These are phyloP conservation scores for Drosophila ananassae DNA, from an alignment of 1,140 invertebrate species.

Conservation along the genomic window DNA sequence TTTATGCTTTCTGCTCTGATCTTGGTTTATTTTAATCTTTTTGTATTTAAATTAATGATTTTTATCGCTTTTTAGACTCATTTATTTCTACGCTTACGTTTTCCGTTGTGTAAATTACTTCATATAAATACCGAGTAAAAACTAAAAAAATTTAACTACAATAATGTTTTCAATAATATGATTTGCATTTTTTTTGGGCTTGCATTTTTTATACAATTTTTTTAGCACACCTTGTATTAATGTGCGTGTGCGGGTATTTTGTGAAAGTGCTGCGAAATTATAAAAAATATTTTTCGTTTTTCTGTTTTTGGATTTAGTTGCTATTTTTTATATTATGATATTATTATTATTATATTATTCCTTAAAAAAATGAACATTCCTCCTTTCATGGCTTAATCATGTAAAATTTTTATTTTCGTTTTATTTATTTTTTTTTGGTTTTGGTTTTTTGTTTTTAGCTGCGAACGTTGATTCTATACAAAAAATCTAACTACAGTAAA, in stretches of 20 bases:
- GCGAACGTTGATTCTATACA: constrained; percentile 72
- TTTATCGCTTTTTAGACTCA: constrained; percentile 47
- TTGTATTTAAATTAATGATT: constrained; percentile 54
- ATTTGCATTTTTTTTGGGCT: constrained; percentile 46
- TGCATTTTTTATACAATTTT: constrained; percentile 58
- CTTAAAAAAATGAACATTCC: constrained; percentile 71
- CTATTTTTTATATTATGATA: constrained; percentile 61
- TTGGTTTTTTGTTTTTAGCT: constrained; percentile 53
- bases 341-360: constrained; percentile 46
- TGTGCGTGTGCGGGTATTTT: constrained; percentile 45
- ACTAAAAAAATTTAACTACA: constrained; percentile 66
- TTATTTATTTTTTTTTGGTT: constrained; percentile 25
- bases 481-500: constrained; percentile 80
- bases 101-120: constrained; percentile 68
- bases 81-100: constrained; percentile 57
- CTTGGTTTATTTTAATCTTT: constrained; percentile 40
- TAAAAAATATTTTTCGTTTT: constrained; percentile 54
- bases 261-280: constrained; percentile 70
- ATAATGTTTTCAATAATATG: constrained; percentile 51
- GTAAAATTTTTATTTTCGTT: constrained; percentile 59
- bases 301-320: constrained; percentile 39
- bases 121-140: constrained; percentile 78
- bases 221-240: constrained; percentile 45
- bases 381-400: constrained; percentile 52
- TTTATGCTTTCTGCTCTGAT: constrained; percentile 43